Evolutionary conservation across 2,888 invertebrate genomes (phyloP), one percentile per base, ranked within the genome.

Genomic region (Spodoptera littoralis): DNA sequence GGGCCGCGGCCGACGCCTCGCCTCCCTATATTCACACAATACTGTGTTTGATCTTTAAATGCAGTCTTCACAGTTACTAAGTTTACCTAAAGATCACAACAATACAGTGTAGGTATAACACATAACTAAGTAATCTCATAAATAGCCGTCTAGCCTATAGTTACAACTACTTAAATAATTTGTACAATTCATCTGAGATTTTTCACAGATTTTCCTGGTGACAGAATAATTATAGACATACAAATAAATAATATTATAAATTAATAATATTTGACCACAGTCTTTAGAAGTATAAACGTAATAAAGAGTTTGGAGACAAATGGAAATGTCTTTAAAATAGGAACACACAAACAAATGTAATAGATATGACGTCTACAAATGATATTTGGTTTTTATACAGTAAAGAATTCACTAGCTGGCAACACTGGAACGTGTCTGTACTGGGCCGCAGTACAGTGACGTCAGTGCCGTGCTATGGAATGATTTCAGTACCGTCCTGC

Each of bases 171-270:
- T 87, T 91, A 91, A 90, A 90, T 92, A 93, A 93, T 94, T 94
- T 94, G 94, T 94, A 94, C 93, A 94, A 92, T 90, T 86, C 84
- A 87, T 90, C 90, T 88, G 91, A 90, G 88, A 87, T 84, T 83
- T 79, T 75, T 76, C 83, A 84, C 90, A 88, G 88, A 90, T 83
- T 84, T 65, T 82, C 84, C 85, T 87, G 89, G 86, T 88, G 89
- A 90, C 82, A 88, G 85, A 87, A 88, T 88, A 87, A 89, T 90
- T 88, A 91, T 89, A 91, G 86, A 90, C 86, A 90, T 89, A 88
- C 91, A 93, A 93, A 93, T 93, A 93, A 93, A 93, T 92, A 93
- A 91, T 92, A 90, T 87, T 86, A 92, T 92, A 92, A 92, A 92
- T 91, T 91, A 92, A 87, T 86, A 88, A 90, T 88, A 92, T 87